phyloP scores from a whole-genome alignment of 2,888 invertebrate species.

The Himalopsyche japonica region DNA sequence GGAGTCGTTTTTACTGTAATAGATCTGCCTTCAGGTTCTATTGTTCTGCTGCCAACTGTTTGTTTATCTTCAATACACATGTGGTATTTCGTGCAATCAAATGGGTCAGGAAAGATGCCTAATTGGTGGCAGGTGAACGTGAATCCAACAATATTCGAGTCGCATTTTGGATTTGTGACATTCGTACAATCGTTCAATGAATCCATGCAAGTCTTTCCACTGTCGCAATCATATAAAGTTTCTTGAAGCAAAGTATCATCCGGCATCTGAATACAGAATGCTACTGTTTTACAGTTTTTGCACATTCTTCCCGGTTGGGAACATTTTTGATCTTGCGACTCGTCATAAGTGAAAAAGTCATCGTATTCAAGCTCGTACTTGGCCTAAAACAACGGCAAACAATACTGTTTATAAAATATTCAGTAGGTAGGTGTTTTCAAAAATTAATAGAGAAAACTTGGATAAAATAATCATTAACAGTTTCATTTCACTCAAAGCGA shows the following conservation, averaged over 20 bases:
- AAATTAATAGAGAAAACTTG: too few relatives aligned
- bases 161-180: slow-evolving; percentile 13
- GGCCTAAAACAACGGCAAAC: background rate
- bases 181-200: slow-evolving; percentile 5
- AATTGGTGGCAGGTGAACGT: slow-evolving; percentile 20
- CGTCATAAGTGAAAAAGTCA: background rate
- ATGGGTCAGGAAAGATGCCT: slow-evolving; percentile 30
- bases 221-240: background rate
- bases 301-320: slow-evolving; percentile 23
- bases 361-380: background rate
- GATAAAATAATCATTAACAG: too few relatives aligned
- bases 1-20: background rate
- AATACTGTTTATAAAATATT: too few relatives aligned
- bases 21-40: background rate
- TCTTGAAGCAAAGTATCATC: background rate
- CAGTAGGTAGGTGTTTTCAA: too few relatives aligned
- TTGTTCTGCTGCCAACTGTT: too few relatives aligned
- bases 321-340: background rate
- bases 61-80: slow-evolving; percentile 12
- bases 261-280: slow-evolving; percentile 7
- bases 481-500: too few relatives aligned
- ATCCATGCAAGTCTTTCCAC: slow-evolving; percentile 8
- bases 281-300: background rate
- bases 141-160: slow-evolving; percentile 1
- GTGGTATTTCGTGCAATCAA: slow-evolving; percentile 29